Conservation (phyloP, 2,888 invertebrate species). For the Agrotis puta region DNA sequence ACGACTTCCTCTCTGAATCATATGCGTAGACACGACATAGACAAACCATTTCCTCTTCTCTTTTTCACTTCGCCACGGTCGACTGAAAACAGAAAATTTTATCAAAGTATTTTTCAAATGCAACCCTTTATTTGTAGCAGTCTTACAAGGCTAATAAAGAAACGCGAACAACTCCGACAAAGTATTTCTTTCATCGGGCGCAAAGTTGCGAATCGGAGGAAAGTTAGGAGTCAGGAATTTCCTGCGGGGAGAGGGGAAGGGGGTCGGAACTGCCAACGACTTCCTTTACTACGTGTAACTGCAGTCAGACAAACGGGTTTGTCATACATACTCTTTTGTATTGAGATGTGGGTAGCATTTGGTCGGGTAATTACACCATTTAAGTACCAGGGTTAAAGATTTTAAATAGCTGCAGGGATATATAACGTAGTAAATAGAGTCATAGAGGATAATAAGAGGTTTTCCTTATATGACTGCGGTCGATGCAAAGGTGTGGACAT, state of each 20-base stretch:
- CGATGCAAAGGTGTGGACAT: too few relatives aligned
- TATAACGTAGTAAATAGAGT: too few relatives aligned
- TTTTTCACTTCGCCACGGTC: conserved; percentile 28
- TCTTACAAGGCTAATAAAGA: conserved; percentile 80
- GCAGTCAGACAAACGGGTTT: conserved; percentile 70
- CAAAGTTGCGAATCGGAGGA: conserved; percentile 72
- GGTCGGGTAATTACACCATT: conserved; percentile 7
- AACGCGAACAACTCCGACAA: conserved; percentile 71
- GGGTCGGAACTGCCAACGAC: conserved; percentile 83
- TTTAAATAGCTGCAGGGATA: neutral
- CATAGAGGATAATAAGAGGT: neutral
- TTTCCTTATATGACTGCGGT: neutral
- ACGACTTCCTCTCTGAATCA: neutral
- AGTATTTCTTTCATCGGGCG: conserved; percentile 85
- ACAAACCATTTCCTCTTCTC: conserved; percentile 24
- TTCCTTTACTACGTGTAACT: conserved; percentile 77
- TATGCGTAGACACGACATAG: conserved; percentile 7
- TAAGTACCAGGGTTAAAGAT: neutral
- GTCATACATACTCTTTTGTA: conserved; percentile 55
- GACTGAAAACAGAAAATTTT: conserved; percentile 34
- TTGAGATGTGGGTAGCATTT: conserved; percentile 23
- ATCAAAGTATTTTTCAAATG: conserved; percentile 58
- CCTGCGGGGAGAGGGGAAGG: conserved; percentile 73
- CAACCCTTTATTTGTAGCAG: conserved; percentile 68
- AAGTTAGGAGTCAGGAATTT: conserved; percentile 80